phyloP scores from a whole-genome alignment of 2,113 vertebrate species.

The Prinia subflava region DNA sequence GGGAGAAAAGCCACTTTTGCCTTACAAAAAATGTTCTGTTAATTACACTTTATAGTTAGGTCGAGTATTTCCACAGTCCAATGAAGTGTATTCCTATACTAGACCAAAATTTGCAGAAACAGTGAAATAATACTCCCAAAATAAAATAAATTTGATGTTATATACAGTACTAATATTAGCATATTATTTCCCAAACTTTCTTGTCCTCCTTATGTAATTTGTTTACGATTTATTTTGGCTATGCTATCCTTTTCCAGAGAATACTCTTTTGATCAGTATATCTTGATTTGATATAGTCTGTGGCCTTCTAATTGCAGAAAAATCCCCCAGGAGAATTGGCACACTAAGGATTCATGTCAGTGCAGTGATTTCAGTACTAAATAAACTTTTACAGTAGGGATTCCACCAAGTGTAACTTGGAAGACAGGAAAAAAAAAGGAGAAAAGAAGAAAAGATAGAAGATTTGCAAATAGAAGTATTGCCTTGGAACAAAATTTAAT shows the following conservation, averaged over 20 bases:
- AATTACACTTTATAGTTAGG: not conserved
- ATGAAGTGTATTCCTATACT: not conserved
- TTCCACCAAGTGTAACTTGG: not conserved
- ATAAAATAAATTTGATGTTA: not conserved
- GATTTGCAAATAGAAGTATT: not conserved
- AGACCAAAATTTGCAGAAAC: not conserved
- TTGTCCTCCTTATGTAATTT: not conserved
- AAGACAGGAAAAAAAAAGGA: not conserved
- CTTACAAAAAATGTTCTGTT: not conserved
- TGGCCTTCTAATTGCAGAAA: not conserved
- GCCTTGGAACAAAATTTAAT: not conserved
- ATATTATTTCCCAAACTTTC: not conserved
- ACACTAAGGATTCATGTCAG: not conserved
- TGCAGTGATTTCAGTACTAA: not conserved
- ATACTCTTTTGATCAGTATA: not conserved
- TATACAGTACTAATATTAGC: not conserved
- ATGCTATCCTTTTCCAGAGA: not conserved
- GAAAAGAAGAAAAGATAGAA: not conserved
- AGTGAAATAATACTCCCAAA: not conserved
- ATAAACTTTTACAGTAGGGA: not conserved
- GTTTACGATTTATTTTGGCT: not conserved
- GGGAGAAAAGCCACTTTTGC: not conserved
- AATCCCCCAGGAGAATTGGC: not conserved
- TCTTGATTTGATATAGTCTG: not conserved
- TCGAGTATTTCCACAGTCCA: not conserved